Evolutionary conservation across 2,113 vertebrate genomes (phyloP), one percentile per base, ranked within the genome.

Genomic region (Tachysurus fulvidraco): DNA sequence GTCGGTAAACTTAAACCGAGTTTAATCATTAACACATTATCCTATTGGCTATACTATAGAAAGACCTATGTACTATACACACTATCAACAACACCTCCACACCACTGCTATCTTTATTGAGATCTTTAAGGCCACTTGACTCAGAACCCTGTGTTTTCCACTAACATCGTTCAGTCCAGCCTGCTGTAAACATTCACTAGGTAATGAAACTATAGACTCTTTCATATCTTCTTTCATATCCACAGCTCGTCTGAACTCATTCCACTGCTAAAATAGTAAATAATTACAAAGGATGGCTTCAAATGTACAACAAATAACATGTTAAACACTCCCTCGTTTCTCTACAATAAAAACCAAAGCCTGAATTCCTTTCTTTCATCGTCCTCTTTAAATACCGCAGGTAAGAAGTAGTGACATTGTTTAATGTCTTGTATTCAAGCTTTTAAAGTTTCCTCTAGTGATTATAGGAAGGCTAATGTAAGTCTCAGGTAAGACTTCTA

Each of bases 231-330:
- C n/a, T 28, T 78, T 16, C 52, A 79, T 79, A 78, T 30, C n/a
- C 50, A 55, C 74, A 17, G 50, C 25, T 78, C 8, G 46, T 17
- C 54, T 54, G 76, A 57, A 79, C 50, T 80, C 13, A 19, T 65
- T 17, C 13, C 67, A 36, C 14, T 28, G 21, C 3, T 44, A 54
- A 86, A 69, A 79, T 9, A 14, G 57, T 87, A 74, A 87, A 87
- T 83, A 82, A 87, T 62, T 83, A 82, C 85, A 87, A 59, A 81
- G 64, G 52, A 60, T 23, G 50, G 55, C 52, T 54, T 81, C 25
- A 55, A 30, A 79, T 77, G 50, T 19, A 19, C 19, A 59, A 71
- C 73, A 19, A 81, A 14, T n/a, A 28, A 10, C 7, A 14, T 28
- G 8, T 64, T 54, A 73, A 81, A 71, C 41, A 23, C 14, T 13